Conservation (phyloP, 2,797 vertebrate species). For the Dicrostonyx torquatus region DNA sequence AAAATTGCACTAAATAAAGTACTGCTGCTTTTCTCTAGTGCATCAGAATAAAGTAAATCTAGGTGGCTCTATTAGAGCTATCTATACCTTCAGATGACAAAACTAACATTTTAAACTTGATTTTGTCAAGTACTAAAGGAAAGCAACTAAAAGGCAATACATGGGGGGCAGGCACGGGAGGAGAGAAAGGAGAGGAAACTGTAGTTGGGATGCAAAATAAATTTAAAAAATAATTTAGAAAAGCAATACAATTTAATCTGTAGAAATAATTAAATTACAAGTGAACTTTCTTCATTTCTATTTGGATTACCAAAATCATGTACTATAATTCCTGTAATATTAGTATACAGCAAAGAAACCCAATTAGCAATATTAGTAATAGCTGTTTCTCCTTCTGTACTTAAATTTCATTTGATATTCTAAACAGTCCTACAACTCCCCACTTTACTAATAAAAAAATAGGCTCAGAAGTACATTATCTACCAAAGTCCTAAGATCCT, state of each 20-base stretch:
- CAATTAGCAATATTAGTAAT: slow-evolving; percentile 8
- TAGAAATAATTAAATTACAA: neutral
- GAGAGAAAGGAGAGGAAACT: neutral
- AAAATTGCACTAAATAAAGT: neutral
- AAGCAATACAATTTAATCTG: neutral
- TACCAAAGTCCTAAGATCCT: neutral
- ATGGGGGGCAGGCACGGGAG: neutral
- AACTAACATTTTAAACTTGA: slow-evolving; percentile 23
- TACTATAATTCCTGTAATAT: neutral
- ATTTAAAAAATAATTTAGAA: neutral
- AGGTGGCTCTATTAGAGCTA: neutral
- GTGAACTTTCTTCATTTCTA: slow-evolving; percentile 32
- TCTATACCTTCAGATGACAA: slow-evolving; percentile 29
- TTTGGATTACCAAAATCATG: slow-evolving; percentile 51
- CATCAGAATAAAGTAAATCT: slow-evolving; percentile 21
- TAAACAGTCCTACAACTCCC: neutral
- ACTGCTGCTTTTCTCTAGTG: neutral
- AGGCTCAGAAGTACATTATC: neutral
- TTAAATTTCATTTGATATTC: slow-evolving; percentile 33
- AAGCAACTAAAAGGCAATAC: slow-evolving; percentile 4
- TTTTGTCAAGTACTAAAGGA: neutral
- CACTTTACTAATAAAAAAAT: neutral
- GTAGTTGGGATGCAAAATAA: neutral
- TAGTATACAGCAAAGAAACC: neutral
- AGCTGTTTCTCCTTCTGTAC: neutral